Evolutionary conservation across 2,888 invertebrate species (phyloP), one percentile per base, ranked within the genome.

Genomic region (Epirrita christyi): DNA sequence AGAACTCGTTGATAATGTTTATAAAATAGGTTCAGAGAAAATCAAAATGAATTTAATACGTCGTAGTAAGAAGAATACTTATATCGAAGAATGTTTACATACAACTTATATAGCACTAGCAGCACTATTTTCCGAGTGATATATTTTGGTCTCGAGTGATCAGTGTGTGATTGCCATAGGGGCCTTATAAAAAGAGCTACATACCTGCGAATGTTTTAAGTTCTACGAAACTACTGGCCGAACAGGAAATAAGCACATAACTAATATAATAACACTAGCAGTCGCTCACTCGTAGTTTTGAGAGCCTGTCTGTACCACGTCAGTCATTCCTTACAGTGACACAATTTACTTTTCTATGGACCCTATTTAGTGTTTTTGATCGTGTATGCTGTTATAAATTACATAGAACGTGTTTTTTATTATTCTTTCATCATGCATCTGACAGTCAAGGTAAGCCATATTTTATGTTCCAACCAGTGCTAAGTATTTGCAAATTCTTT

Each of bases 241-340:
- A 62, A 47, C 62, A 59, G 55, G 49, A 55, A 59, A 62, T 50
- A 45, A 41, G 48, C 41, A n/a, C n/a, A 21, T 21, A 21, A 21
- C 21, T 21, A 38, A 48, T 11, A 28, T 6, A 7, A 6, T 28
- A 28, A 28, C 32, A 14, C 42, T 28, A 32, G 29, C 40, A 48
- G 52, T n/a, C n/a, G n/a, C 38, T 60, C 60, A 60, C 49, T 60
- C 56, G 56, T 50, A 43, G 43, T 47, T 37, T 60, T 60, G 60
- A 42, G 47, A 56, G 53, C 56, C 43, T 36, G 50, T 36, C 13
- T 46, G 49, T 44, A 45, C n/a, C 52, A 60, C 60, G 60, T 56
- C 47, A 45, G 8, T 11, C n/a, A 47, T 14, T 44, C 34, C n/a
- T 13, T 29, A 28, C 6, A 45, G 43, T 27, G 14, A 51, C 38